Evolutionary conservation across 2,797 vertebrate genomes (phyloP).

Genomic region (Myotis planiceps): DNA sequence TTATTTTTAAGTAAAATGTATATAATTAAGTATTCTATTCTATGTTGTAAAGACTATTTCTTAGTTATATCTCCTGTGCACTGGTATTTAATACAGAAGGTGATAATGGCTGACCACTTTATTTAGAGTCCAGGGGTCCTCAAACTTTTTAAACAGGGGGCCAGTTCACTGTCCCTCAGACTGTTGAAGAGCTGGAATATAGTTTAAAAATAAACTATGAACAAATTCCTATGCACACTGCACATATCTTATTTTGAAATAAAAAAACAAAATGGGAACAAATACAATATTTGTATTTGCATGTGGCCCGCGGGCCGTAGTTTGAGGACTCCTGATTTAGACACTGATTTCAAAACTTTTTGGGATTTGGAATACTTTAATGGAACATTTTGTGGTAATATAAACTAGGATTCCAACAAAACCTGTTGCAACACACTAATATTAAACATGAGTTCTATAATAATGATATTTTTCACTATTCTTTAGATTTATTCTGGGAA

Average conservation of each 20-base stretch:
- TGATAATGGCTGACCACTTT: background rate
- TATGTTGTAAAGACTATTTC: background rate
- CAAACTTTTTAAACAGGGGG: too few relatives aligned
- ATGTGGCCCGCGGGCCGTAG: too few relatives aligned
- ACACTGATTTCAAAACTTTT: background rate
- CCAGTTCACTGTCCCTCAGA: too few relatives aligned
- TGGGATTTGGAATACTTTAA: background rate
- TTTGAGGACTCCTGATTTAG: too few relatives aligned
- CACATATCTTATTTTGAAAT: too few relatives aligned
- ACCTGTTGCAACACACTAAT: background rate
- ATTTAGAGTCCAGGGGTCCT: too few relatives aligned
- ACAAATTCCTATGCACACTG: too few relatives aligned
- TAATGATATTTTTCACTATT: background rate
- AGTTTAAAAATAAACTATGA: too few relatives aligned
- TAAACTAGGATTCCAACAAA: background rate
- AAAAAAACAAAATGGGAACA: too few relatives aligned
- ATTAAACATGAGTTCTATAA: background rate
- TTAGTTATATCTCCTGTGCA: background rate
- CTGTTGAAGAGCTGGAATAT: too few relatives aligned
- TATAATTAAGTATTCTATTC: background rate
- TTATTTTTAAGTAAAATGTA: background rate
- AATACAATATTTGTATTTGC: too few relatives aligned
- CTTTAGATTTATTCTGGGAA: background rate
- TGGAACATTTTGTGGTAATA: background rate
- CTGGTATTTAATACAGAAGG: background rate